Base-by-base conservation (phyloP, 2,888 invertebrate genomes). In the Polietes domitor region DNA sequence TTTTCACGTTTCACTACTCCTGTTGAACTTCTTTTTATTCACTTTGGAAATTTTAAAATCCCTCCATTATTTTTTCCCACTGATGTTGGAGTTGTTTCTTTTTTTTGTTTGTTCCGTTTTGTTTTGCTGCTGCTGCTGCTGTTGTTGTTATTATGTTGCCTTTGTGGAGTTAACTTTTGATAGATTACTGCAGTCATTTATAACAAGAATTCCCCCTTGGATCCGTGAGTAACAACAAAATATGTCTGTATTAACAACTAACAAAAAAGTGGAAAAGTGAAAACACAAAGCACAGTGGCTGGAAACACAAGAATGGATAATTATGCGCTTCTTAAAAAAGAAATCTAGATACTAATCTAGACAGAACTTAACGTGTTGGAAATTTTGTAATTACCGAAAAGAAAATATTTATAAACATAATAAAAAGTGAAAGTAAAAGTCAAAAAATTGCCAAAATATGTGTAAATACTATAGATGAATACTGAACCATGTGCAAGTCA, bases 131-230 rank as follows among this genome's bases (percentile, higher is more conserved):
- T 41, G 37, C 15, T 65, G 7, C 21, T 65, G 32, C 15, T 32
- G 32, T 12, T 58, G 24, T 12, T 15, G 26, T 26, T 28, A 28
- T 10, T 61, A 9, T 61, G 58, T 17, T 32, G 68, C 43, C 43
- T 70, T 74, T 68, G 47, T 41, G 32, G 72, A 72, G 55, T 76
- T 72, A 24, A 50, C 53, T 63, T 83, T 77, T 80, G 78, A 82
- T 82, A 74, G 76, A 82, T 82, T 76, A 85, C 78, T 70, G 21
- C 73, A 70, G 84, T 74, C 50, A 85, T 74, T 82, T 79, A 79
- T 81, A 63, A 63, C 72, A 82, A 79, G 71, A 70, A 85, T 77
- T 79, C 68, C 82, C 78, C 74, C 68, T 61, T 65, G 76, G 43
- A 73, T 41, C 6, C 32, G 24, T 21, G 32, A 7, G 12, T 53